Evolutionary conservation across 2,888 invertebrate species (phyloP), one percentile per base, ranked within the genome.

Genomic region (Lepetodrilus schrolli): DNA sequence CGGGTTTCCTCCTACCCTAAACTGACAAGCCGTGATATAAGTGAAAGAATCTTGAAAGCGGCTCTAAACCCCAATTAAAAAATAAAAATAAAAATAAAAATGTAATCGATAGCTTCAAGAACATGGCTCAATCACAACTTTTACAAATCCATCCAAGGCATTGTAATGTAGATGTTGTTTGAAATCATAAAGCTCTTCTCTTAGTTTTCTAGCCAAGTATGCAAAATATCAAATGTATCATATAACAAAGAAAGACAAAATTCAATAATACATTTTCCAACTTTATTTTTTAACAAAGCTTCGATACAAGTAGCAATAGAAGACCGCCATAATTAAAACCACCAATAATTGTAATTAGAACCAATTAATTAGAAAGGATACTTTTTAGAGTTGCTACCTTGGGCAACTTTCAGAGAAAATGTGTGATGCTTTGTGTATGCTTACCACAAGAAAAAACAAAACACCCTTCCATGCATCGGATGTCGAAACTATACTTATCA

Each of bases 251-350:
- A 51, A 66, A 23, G 26, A 47, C 23, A 73, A 10, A 50, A 30
- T n/a, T n/a, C 21, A 66, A 43, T 5, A n/a, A 21, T 50, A 49
- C 51, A 43, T 65, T 49, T 70, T 66, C 43, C 34, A 58, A 43
- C 26, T 47, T 74, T 66, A 65, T 66, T 75, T 75, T 76, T 74
- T 76, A 76, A 76, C 76, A 76, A 76, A 76, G 76, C 76, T 66
- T 75, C 68, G 74, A 71, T 76, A 76, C 76, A 76, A 68, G 72
- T 75, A 75, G 75, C 75, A 72, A 75, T 75, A 72, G 66, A 75
- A 74, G 74, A 74, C 72, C 50, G 76, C 76, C 68, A 72, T 72
- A 72, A 72, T 72, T 70, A 74, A 76, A 70, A 68, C 58, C 74
- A 76, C 74, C 68, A 74, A 76, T 71, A 68, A 73, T 26, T 43